Base-by-base conservation (phyloP, 2,113 vertebrate genomes). In the Phyllostomus discolor region DNA sequence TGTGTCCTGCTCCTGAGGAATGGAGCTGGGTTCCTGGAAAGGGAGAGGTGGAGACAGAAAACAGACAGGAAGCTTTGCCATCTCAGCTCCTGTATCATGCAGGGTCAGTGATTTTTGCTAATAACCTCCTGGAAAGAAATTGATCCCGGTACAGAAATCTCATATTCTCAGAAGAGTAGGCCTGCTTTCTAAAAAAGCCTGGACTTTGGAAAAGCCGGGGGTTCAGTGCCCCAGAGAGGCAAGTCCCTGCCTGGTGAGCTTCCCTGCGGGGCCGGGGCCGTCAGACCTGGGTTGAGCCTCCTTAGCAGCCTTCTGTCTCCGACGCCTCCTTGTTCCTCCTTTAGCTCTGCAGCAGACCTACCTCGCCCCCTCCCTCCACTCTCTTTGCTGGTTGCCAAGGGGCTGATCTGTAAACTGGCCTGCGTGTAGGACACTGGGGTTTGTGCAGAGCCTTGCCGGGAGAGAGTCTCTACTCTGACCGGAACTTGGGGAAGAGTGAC, bases 71-170 rank as follows among this genome's bases (percentile, higher is more conserved):
- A 19, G 48, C 28, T 43, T 88, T n/a, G 31, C n/a, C 12, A 7
- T 59, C 24, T 67, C 69, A 41, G 82, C 20, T 73, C 24, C 72
- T 90, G 46, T 85, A 0, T 70, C 62, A 9, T 57, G 66, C 35
- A 0, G 20, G 20, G 62, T 48, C 48, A 83, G 85, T 72, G 93
- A 80, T 88, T 85, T 93, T 78, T 81, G 73, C 72, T 84, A 38
- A 81, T 52, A 69, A 38, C 59, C 75, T 90, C 76, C 75, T 38
- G 52, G 24, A 5, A 91, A 33, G 86, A 54, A 50, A 54, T 33
- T 7, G 31, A 90, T 35, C 57, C 24, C 50, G 70, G 72, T 86
- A 20, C 43, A 73, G 67, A 79, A 38, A 35, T 72, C 22, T 33
- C 11, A n/a, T 62, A 57, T 92, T 89, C 75, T 79, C 64, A 76